Evolutionary conservation across 2,888 invertebrate genomes (phyloP), one percentile per base, ranked within the genome.

Genomic region (Sussaba pulchella): DNA sequence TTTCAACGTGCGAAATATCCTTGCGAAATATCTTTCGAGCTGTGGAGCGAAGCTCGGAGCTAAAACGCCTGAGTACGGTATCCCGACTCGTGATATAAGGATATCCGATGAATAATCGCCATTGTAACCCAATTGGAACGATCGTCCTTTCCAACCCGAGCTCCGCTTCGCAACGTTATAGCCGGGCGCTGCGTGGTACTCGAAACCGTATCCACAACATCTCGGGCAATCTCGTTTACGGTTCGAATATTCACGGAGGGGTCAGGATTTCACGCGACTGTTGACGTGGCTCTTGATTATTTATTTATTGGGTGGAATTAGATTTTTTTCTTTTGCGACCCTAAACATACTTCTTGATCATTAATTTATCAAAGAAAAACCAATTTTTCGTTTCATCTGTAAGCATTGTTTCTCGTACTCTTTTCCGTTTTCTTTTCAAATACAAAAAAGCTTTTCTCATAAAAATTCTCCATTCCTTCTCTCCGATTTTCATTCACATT

Each of bases 31-130:
- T 21, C 24, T 9, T 36, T 57, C 52, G 41, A 12, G 67, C 31
- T 24, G 10, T 61, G 19, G 52, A n/a, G 43, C 31, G 31, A 31
- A 73, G n/a, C n/a, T n/a, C n/a, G n/a, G 69, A 78, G 64, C 57
- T 57, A 77, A 39, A 61, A 72, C 61, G 52, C 36, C 59, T 6
- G 50, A 31, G 31, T 17, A 14, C 54, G 12, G 52, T 67, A n/a
- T n/a, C 19, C 52, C 45, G 24, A 14, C 78, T 66, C 12, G 19
- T 67, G 45, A 61, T 63, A 52, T 43, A 47, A 78, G 73, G 61
- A 52, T 67, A 67, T 73, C 67, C 39, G 45, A 63, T 67, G 72
- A 78, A 78, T 78, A 54, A 78, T 78, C 67, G 61, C 61, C 67
- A 31, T 54, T 45, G 26, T 63, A 67, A 67, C 52, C 45, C 52